Percentiles rank a stretch among this genome's conserved stretches.
Conservation (phyloP, 2,888 invertebrate genomes). For the Chorisops tibialis region DNA sequence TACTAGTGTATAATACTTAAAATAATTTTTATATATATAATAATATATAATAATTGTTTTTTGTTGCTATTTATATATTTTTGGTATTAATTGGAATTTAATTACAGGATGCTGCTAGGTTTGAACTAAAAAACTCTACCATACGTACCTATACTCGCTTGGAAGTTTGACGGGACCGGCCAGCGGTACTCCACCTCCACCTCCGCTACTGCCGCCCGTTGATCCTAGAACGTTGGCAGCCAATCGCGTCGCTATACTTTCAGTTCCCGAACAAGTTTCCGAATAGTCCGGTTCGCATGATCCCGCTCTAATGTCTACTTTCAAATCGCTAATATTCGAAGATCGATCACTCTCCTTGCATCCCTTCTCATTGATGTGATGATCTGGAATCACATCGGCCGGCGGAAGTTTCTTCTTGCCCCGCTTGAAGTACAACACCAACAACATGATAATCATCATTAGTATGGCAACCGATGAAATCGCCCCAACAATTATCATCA, state of each 20-base stretch:
- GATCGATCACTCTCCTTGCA: slow-evolving; percentile 80
- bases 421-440: slow-evolving; percentile 67
- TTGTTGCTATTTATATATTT: too few relatives aligned
- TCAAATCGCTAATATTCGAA: slow-evolving; percentile 89
- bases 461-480: slow-evolving; percentile 79
- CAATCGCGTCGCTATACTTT: slow-evolving; percentile 53
- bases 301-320: slow-evolving; percentile 77
- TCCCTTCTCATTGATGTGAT: slow-evolving; percentile 56
- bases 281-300: slow-evolving; percentile 57
- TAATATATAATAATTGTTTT: too few relatives aligned
- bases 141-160: slow-evolving; percentile 56
- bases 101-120: too few relatives aligned
- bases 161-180: slow-evolving; percentile 75
- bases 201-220: slow-evolving; percentile 36
- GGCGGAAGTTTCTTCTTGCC: slow-evolving; percentile 49
- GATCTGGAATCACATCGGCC: slow-evolving; percentile 59
- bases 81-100: too few relatives aligned
- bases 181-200: slow-evolving; percentile 65
- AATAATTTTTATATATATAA: too few relatives aligned
- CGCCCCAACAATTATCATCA: slow-evolving; percentile 80
- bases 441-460: slow-evolving; percentile 77
- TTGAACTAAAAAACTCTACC: neutral
- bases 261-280: slow-evolving; percentile 61
- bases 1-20: too few relatives aligned
- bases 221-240: slow-evolving; percentile 40